Evolutionary conservation across 2,888 invertebrate species (phyloP), one percentile per base, ranked within the genome.

Genomic region (Agonum fuliginosum): DNA sequence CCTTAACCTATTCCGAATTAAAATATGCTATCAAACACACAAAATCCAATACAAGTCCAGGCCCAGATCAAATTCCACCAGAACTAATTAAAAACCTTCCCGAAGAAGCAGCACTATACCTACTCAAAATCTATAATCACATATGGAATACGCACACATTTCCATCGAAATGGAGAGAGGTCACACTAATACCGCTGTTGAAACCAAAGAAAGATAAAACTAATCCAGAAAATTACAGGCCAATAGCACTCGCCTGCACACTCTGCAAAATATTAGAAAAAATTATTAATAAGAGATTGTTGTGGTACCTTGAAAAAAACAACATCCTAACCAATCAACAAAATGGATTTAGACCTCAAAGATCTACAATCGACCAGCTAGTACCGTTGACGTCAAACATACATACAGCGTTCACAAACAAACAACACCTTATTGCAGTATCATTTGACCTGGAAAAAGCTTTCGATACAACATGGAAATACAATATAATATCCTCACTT

Each of bases 161-260:
- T 3, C 22, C 22, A 27, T 10, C 8, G 3, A 27, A 54, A 20
- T 54, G 58, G 22, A 22, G 12, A 20, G 17, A 54, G 12, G 27
- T 19, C 5, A 48, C 14, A 6, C 5, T 48, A n/a, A 4, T 48
- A 48, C 48, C 48, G 8, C 8, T 48, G 6, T 8, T 48, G 12
- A 48, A 48, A 22, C 58, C 27, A 27, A 4, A 54, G 4, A 54
- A 54, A 54, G 58, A 54, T 4, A 54, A 54, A 54, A 30, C 58
- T 1, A 4, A 54, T 20, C 58, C 58, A 6, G 14, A 54, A n/a
- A 54, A 54, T 8, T 54, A 54, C 17, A 54, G 58, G 12, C 58
- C 58, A n/a, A 54, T 54, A 1, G 20, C 22, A 12, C 22, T 22
- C 1, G 27, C 58, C n/a, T n/a, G 24, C 12, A 4, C n/a, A 14